Evolutionary conservation across 2,113 vertebrate genomes (phyloP).

Genomic region (Thamnaconus septentrionalis): DNA sequence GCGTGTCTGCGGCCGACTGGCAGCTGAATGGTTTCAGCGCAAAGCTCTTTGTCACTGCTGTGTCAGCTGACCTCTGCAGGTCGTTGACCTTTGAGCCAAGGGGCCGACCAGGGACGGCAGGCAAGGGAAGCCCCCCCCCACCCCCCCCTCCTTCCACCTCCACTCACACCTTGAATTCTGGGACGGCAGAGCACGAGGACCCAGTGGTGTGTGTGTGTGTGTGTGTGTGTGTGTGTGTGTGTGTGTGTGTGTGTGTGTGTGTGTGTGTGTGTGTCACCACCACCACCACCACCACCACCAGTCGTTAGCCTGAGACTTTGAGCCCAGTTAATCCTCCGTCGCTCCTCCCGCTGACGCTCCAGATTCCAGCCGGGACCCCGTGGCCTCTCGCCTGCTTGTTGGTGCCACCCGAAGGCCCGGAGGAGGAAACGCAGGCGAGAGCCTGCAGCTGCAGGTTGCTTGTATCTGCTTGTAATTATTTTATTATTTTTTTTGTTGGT

Average conservation of each 20-base stretch:
- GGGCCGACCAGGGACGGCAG: neutral
- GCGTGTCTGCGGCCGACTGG: conserved; percentile 15
- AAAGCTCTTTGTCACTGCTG: neutral
- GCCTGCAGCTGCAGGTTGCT: no score
- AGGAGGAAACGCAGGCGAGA: no score
- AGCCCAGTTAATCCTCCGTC: conserved; percentile 44
- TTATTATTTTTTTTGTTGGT: no score
- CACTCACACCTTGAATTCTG: neutral
- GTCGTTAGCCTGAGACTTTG: conserved; percentile 46
- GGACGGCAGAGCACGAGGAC: neutral
- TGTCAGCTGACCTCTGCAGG: conserved; percentile 37
- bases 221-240: neutral
- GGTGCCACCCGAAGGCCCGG: conserved; percentile 23
- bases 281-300: neutral
- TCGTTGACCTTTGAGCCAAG: conserved; percentile 4
- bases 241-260: neutral
- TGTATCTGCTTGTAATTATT: no score
- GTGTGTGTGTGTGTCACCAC: conserved; percentile 4
- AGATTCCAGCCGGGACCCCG: neutral
- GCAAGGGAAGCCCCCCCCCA: neutral
- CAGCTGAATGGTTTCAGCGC: conserved; percentile 37
- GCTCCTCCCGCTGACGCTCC: neutral
- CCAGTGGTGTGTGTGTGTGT: neutral
- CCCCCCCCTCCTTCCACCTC: neutral
- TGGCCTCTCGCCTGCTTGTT: neutral